phyloP scores from a whole-genome alignment of 92 coral and sea anemone genomes.

The Ricordea florida region DNA sequence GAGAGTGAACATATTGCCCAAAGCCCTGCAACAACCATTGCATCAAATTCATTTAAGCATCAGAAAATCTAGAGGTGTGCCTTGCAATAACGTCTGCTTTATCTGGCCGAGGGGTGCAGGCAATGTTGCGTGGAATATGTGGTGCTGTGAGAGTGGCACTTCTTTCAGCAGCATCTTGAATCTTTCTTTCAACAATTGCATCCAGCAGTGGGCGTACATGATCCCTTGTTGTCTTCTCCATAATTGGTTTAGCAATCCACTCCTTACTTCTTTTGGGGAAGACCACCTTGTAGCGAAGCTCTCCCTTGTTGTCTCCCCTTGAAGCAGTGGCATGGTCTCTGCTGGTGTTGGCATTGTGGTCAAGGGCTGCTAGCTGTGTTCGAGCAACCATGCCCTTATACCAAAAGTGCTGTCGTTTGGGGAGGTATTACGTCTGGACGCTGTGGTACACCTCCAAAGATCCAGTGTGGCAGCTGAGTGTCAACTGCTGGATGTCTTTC shows the following conservation, averaged over 20 bases:
- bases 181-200: conserved; percentile 27
- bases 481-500: conserved; percentile 40
- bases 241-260: conserved; percentile 59
- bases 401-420: conserved; percentile 58
- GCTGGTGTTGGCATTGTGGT: conserved; percentile 58
- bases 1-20: too few species aligned
- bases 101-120: conserved; percentile 26
- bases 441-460: conserved; percentile 55
- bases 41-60: neutral
- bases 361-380: conserved; percentile 57
- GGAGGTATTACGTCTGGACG: conserved; percentile 39
- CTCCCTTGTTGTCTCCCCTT: conserved; percentile 23
- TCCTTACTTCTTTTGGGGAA: conserved; percentile 48
- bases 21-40: too few species aligned
- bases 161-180: conserved; percentile 36
- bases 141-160: conserved; percentile 27
- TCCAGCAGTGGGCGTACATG: conserved; percentile 31
- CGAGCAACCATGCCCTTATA: conserved; percentile 56
- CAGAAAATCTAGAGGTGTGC: conserved; percentile 40
- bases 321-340: conserved; percentile 43
- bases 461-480: conserved; percentile 55
- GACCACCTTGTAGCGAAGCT: conserved; percentile 40
- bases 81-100: conserved; percentile 25
- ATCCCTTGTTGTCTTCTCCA: conserved; percentile 44
- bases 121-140: conserved; percentile 44